These are phyloP conservation scores for Trichonephila clavipes DNA, from an alignment of 1,140 invertebrate genomes.

Conservation along the genomic window DNA sequence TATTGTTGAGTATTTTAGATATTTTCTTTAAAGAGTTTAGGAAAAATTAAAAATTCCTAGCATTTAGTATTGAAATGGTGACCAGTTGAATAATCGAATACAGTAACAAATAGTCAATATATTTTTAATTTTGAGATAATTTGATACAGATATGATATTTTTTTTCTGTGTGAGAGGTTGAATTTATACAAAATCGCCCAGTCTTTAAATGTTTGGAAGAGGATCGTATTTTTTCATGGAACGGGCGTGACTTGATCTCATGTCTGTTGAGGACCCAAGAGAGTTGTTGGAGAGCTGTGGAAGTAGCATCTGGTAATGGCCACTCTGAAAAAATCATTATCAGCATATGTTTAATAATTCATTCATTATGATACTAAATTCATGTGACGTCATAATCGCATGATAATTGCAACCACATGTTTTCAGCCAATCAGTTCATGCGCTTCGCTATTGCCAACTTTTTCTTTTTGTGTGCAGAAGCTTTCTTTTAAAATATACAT, in stretches of 20 bases:
- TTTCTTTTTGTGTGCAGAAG: too few species aligned
- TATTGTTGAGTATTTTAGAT: too few species aligned
- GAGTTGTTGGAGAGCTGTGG: conserved; percentile 66
- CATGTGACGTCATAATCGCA: too few species aligned
- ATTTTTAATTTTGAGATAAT: not conserved
- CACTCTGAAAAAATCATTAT: conserved; percentile 55
- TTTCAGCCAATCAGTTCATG: too few species aligned
- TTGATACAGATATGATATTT: not conserved
- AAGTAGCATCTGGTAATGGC: conserved; percentile 61
- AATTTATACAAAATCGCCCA: not conserved
- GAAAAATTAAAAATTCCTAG: too few species aligned
- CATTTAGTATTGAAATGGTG: too few species aligned
- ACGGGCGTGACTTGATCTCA: conserved; percentile 48
- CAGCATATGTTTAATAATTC: too few species aligned
- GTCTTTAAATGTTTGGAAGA: conserved; percentile 68
- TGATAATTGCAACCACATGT: too few species aligned
- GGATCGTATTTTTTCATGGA: conserved; percentile 74
- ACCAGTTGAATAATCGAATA: not conserved
- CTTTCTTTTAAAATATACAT: too few species aligned
- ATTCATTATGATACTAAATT: too few species aligned
- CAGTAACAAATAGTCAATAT: not conserved
- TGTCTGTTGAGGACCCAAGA: conserved; percentile 46
- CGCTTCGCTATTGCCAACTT: too few species aligned
- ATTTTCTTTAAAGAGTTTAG: too few species aligned
- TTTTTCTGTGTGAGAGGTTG: not conserved